Evolutionary conservation across 1,140 invertebrate genomes (phyloP).

Genomic region (Calliopsis andreniformis): DNA sequence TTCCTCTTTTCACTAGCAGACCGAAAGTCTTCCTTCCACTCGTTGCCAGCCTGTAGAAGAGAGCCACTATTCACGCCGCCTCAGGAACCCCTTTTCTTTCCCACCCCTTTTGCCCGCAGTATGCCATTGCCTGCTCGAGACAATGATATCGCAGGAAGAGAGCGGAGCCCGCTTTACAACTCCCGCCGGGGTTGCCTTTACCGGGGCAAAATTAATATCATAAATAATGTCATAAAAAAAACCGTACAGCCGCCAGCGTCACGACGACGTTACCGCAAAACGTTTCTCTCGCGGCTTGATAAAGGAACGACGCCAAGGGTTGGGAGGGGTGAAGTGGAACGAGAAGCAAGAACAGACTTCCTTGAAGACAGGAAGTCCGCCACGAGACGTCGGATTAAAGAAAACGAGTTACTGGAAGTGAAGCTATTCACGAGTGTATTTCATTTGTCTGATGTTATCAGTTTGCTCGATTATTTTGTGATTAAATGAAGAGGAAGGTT

Average conservation of each 20-base stretch:
- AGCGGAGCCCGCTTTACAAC: constrained; percentile 78
- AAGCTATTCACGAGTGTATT: constrained; percentile 50
- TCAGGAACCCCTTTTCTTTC: constrained; percentile 78
- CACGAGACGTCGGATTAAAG: constrained; percentile 61
- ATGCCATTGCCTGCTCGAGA: constrained; percentile 70
- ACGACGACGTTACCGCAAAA: constrained; percentile 62
- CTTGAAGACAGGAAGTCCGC: constrained; percentile 24
- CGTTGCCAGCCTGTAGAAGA: constrained; percentile 40
- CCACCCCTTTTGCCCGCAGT: constrained; percentile 47
- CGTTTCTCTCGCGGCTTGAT: constrained; percentile 67
- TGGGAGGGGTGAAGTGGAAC: background rate
- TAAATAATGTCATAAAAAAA: constrained; percentile 80
- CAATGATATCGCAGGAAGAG: constrained; percentile 80
- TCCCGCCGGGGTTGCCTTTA: constrained; percentile 75
- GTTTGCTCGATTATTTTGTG: constrained; percentile 2
- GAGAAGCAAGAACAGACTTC: constrained; percentile 12
- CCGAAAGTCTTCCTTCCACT: constrained; percentile 61
- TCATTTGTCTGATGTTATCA: constrained; percentile 27
- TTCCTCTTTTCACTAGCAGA: constrained; percentile 76
- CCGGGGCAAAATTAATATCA: constrained; percentile 81
- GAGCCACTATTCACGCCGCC: constrained; percentile 77
- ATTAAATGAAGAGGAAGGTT: background rate
- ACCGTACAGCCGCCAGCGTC: constrained; percentile 72
- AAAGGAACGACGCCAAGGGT: constrained; percentile 17
- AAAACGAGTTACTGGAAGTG: constrained; percentile 48